Evolutionary conservation across 2,888 invertebrate species (phyloP).

Genomic region (Himalopsyche japonica): DNA sequence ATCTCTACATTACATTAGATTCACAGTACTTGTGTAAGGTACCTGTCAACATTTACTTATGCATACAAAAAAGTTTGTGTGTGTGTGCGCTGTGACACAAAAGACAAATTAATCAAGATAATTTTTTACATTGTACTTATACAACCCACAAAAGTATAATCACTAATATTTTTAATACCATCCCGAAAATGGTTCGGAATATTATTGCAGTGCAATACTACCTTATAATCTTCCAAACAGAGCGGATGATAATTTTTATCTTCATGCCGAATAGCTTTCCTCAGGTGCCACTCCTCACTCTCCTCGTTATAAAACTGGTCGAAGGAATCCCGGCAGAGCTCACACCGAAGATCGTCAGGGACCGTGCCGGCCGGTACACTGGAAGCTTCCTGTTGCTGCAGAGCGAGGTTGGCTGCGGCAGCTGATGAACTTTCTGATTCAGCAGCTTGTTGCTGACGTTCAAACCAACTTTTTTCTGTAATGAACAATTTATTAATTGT

Average conservation of each 20-base stretch:
- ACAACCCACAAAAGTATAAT: no score
- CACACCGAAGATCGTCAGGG: slow-evolving; percentile 72
- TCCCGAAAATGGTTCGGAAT: no score
- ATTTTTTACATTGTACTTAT: no score
- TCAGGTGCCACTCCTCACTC: slow-evolving; percentile 94
- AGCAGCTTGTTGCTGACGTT: slow-evolving; percentile 65
- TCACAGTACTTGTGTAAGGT: no score
- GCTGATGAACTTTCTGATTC: slow-evolving; percentile 55
- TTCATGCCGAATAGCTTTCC: slow-evolving; percentile 78
- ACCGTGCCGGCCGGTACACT: slow-evolving; percentile 54
- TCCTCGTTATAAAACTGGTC: slow-evolving; percentile 97
- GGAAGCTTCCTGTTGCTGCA: slow-evolving; percentile 57
- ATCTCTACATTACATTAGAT: no score
- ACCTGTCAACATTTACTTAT: no score
- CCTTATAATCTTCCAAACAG: slow-evolving; percentile 87
- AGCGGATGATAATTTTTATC: slow-evolving; percentile 84
- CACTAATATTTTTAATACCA: no score
- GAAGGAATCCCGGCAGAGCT: slow-evolving; percentile 90
- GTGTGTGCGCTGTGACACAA: no score
- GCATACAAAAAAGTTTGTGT: no score
- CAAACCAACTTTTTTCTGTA: slow-evolving; percentile 86
- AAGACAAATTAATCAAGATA: no score
- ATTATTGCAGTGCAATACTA: slow-evolving; percentile 45
- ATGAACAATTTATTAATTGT: slow-evolving; percentile 13
- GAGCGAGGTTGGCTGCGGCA: slow-evolving; percentile 49